phyloP scores from a whole-genome alignment of 2,888 invertebrate genomes.

The Cenopis cana region DNA sequence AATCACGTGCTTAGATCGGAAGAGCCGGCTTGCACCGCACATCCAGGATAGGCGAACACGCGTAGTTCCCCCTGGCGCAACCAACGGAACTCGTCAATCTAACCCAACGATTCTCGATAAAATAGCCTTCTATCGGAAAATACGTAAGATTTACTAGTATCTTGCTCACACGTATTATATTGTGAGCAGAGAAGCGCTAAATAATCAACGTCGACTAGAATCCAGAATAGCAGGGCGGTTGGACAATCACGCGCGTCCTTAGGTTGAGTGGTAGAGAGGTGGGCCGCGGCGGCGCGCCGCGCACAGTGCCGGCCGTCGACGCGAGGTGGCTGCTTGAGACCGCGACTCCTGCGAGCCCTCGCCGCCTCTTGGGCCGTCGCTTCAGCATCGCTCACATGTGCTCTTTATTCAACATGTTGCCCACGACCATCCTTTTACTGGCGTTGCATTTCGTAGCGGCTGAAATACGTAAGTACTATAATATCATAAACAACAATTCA shows the following conservation, averaged over 20 bases:
- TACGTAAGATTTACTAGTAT: conserved; percentile 33
- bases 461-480: conserved; percentile 74
- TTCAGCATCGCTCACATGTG: neutral
- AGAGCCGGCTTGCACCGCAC: conserved; percentile 45
- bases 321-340: conserved; percentile 74
- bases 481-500: neutral
- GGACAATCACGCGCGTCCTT: conserved; percentile 65
- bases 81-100: conserved; percentile 46
- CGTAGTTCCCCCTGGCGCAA: conserved; percentile 47
- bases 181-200: conserved; percentile 26
- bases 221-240: conserved; percentile 61
- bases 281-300: conserved; percentile 39
- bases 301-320: conserved; percentile 73
- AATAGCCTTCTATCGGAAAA: conserved; percentile 24
- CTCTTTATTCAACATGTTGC: conserved; percentile 63
- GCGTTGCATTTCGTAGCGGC: conserved; percentile 71
- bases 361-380: conserved; percentile 42
- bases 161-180: conserved; percentile 45
- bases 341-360: conserved; percentile 48
- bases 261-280: conserved; percentile 56
- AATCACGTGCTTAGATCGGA: conserved; percentile 45
- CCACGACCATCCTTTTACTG: conserved; percentile 63
- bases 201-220: conserved; percentile 39
- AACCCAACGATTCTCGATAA: conserved; percentile 18
- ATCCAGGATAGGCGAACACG: conserved; percentile 48